phyloP scores from a whole-genome alignment of 2,113 vertebrate genomes.

The Vimba vimba region DNA sequence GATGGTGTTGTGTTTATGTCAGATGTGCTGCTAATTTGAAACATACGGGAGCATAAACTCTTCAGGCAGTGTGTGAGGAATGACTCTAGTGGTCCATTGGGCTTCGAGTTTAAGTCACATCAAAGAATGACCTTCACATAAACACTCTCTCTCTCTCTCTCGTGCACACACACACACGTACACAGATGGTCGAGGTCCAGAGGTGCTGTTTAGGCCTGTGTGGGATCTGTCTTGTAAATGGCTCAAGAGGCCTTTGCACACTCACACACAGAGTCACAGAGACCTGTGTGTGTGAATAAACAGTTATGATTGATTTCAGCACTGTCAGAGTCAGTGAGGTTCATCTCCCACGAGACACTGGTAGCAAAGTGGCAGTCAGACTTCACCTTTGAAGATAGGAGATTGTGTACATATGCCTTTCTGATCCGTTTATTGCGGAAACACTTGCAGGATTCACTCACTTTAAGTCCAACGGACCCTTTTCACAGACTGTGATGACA shows the following conservation, averaged over 20 bases:
- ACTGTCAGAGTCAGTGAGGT: constrained; percentile 29
- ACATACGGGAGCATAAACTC: constrained; percentile 36
- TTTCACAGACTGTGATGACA: no score
- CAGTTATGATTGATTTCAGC: constrained; percentile 40
- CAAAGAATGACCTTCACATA: constrained; percentile 47
- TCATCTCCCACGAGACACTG: constrained; percentile 28
- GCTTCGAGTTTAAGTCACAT: constrained; percentile 30
- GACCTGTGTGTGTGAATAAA: constrained; percentile 29
- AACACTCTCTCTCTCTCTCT: not conserved
- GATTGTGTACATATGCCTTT: not conserved
- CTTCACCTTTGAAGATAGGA: constrained; percentile 25
- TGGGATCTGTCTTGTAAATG: constrained; percentile 27
- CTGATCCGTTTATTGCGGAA: not conserved
- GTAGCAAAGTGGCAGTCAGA: constrained; percentile 33
- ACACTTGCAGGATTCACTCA: not conserved
- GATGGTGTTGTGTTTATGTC: constrained; percentile 24
- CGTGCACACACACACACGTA: not conserved
- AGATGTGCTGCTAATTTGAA: constrained; percentile 37
- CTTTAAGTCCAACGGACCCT: not conserved
- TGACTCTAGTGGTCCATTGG: constrained; percentile 16
- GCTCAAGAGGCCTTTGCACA: constrained; percentile 24
- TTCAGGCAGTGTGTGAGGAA: constrained; percentile 40
- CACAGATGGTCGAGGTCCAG: constrained; percentile 48
- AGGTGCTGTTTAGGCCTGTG: constrained; percentile 35
- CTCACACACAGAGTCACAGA: not conserved